phyloP scores from a whole-genome alignment of 30 jellyfish, hydroid and myxozoan genomes.

The Hydractinia echinata region DNA sequence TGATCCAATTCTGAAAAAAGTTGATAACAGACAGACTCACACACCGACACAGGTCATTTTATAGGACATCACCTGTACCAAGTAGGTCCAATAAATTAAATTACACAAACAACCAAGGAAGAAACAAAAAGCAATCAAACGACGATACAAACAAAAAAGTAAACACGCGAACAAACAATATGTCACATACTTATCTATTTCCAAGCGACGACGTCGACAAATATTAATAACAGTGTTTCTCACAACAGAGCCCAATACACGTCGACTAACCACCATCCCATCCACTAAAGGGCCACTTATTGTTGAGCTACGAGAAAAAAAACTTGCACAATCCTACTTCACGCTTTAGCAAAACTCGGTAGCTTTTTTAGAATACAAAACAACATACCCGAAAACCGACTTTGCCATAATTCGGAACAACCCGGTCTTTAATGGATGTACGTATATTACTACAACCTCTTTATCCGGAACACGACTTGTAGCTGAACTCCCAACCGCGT shows the following conservation, averaged over 20 bases:
- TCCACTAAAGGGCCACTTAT: constrained; percentile 88
- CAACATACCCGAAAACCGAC: constrained; percentile 76
- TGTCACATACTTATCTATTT: constrained; percentile 64
- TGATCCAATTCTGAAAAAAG: no score
- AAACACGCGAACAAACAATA: background rate
- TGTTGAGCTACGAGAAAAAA: constrained; percentile 46
- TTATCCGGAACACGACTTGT: constrained; percentile 88
- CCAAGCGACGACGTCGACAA: constrained; percentile 78
- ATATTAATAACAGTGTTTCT: constrained; percentile 73
- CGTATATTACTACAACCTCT: constrained; percentile 62
- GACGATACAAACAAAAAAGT: background rate
- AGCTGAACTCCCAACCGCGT: constrained; percentile 21
- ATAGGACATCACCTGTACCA: no score
- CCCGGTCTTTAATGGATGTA: constrained; percentile 93
- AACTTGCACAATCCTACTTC: background rate
- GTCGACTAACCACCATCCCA: constrained; percentile 87
- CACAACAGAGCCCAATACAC: constrained; percentile 76
- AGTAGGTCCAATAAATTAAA: background rate
- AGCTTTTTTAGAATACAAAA: background rate
- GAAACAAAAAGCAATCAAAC: no score
- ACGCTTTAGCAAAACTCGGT: background rate
- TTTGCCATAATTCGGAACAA: constrained; percentile 53
- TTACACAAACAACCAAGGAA: background rate
- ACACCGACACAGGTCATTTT: no score
- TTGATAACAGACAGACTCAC: no score